These are phyloP conservation scores for Emydocephalus ijimae DNA, from an alignment of 2,113 vertebrate genomes.

Conservation along the genomic window DNA sequence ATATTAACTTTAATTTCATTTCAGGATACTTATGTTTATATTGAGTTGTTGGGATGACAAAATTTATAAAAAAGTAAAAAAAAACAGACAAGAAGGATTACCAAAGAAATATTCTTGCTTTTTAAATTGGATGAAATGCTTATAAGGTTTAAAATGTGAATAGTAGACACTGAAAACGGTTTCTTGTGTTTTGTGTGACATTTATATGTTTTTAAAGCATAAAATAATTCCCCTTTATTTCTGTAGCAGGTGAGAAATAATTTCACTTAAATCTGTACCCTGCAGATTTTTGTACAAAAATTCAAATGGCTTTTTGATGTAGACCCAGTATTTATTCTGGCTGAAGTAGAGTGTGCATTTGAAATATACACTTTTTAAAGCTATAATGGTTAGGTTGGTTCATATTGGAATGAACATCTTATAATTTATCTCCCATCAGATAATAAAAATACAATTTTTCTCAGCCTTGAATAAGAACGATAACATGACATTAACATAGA, in stretches of 20 bases:
- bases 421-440: conserved; percentile 6
- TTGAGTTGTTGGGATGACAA: background rate
- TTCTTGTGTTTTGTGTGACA: background rate
- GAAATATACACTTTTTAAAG: background rate
- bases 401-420: background rate
- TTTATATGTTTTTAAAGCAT: background rate
- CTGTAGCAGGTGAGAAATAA: background rate
- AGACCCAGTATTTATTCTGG: background rate
- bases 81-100: background rate
- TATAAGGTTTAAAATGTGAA: conserved; percentile 16
- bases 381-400: background rate
- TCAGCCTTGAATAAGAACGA: conserved; percentile 24
- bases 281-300: background rate
- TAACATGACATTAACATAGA: conserved; percentile 5
- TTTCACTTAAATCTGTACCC: background rate
- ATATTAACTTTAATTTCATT: background rate
- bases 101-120: background rate
- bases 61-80: background rate
- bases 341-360: background rate
- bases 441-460: conserved; percentile 9
- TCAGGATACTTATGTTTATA: background rate
- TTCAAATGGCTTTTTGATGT: background rate
- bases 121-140: background rate
- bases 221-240: background rate
- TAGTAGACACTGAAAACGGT: background rate